Evolutionary conservation across 2,888 invertebrate species (phyloP).

Genomic region (Julus scanicus): DNA sequence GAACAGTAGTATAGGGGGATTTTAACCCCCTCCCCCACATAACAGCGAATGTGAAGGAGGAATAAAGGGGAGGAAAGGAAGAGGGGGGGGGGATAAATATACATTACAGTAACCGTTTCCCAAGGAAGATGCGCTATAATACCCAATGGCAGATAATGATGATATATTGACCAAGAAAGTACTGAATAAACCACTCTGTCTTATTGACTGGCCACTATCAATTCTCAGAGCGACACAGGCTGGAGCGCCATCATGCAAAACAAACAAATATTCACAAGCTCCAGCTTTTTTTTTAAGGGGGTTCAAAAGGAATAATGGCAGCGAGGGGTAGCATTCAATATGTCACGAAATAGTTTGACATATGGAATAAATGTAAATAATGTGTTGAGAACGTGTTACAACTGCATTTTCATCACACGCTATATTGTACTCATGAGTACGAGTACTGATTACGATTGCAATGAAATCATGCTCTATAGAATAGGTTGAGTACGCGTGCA

Average conservation of each 20-base stretch:
- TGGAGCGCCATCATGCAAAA: conserved; percentile 28
- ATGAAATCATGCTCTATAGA: too few species aligned
- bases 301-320: background rate
- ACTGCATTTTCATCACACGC: too few species aligned
- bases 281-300: background rate
- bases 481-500: too few species aligned
- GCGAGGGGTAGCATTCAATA: background rate
- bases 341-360: background rate
- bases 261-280: conserved; percentile 6
- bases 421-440: too few species aligned
- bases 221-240: conserved; percentile 46
- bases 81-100: conserved; percentile 44
- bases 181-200: conserved; percentile 53
- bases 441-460: too few species aligned
- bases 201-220: conserved; percentile 52
- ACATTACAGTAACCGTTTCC: conserved; percentile 43
- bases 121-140: conserved; percentile 49
- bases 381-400: too few species aligned
- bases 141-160: conserved; percentile 53
- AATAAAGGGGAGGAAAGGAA: background rate
- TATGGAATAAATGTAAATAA: background rate
- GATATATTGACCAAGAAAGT: conserved; percentile 53
- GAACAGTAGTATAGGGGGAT: conserved; percentile 17
- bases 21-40: background rate
- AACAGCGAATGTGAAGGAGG: conserved; percentile 43